These are phyloP conservation scores for Sandelia bainsii DNA, from an alignment of 2,797 vertebrate genomes.

Conservation along the genomic window DNA sequence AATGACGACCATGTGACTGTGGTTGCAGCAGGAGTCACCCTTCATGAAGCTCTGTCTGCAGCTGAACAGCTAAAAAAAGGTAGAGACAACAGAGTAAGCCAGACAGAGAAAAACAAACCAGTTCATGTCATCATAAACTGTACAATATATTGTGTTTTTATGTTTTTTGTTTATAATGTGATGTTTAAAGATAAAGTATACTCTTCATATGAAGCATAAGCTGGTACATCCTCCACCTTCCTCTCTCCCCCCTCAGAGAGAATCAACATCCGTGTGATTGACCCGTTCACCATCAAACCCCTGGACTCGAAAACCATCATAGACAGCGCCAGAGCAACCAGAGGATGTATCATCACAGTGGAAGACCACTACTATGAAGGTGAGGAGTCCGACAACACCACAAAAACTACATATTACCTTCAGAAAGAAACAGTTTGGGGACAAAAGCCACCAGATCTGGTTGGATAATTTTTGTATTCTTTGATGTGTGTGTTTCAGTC, in stretches of 20 bases:
- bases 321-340: constrained; percentile 89
- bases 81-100: constrained; percentile 52
- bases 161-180: not conserved
- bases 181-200: not conserved
- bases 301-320: constrained; percentile 93
- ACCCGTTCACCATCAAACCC: constrained; percentile 96
- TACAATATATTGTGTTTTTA: not conserved
- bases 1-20: constrained; percentile 95
- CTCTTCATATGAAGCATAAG: not conserved
- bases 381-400: constrained; percentile 56
- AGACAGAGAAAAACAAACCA: not conserved
- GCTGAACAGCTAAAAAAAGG: constrained; percentile 94
- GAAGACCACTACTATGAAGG: constrained; percentile 98
- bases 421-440: not conserved
- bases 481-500: too few relatives aligned
- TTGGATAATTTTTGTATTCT: not conserved
- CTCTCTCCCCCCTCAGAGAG: constrained; percentile 82
- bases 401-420: not conserved
- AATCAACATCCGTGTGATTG: constrained; percentile 90
- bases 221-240: not conserved
- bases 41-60: constrained; percentile 93
- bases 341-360: constrained; percentile 93
- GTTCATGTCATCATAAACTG: not conserved
- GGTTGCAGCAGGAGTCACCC: constrained; percentile 92
- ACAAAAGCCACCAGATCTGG: too few relatives aligned